phyloP scores from a whole-genome alignment of 2,797 vertebrate genomes.

The Coendou prehensilis region DNA sequence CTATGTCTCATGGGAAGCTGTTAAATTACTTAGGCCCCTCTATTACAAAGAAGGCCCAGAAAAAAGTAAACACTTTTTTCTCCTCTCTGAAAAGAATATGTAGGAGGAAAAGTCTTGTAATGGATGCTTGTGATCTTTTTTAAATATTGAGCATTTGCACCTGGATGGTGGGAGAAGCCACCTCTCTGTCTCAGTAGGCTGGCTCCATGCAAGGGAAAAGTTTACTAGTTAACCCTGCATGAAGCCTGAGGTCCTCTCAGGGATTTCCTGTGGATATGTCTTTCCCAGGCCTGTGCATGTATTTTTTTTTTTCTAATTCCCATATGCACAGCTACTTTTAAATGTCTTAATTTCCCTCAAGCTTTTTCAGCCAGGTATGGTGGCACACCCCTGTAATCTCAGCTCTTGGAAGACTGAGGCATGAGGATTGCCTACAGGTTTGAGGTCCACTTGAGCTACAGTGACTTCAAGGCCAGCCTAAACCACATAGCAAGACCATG shows the following conservation, averaged over 20 bases:
- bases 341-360: background rate
- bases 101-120: background rate
- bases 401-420: background rate
- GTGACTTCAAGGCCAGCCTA: too few species aligned
- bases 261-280: background rate
- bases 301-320: background rate
- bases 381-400: background rate
- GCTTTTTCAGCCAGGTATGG: background rate
- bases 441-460: too few species aligned
- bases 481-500: background rate
- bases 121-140: background rate
- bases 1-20: background rate
- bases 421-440: too few species aligned
- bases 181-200: background rate
- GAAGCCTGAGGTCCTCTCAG: background rate
- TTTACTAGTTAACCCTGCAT: background rate
- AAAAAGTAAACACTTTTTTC: background rate
- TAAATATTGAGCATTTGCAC: background rate
- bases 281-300: background rate
- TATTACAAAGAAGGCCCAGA: background rate
- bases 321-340: background rate
- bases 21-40: background rate
- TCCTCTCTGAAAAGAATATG: background rate
- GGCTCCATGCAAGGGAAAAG: background rate
- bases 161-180: background rate